phyloP scores from a whole-genome alignment of 2,888 invertebrate species.

The Acrobasis repandana region DNA sequence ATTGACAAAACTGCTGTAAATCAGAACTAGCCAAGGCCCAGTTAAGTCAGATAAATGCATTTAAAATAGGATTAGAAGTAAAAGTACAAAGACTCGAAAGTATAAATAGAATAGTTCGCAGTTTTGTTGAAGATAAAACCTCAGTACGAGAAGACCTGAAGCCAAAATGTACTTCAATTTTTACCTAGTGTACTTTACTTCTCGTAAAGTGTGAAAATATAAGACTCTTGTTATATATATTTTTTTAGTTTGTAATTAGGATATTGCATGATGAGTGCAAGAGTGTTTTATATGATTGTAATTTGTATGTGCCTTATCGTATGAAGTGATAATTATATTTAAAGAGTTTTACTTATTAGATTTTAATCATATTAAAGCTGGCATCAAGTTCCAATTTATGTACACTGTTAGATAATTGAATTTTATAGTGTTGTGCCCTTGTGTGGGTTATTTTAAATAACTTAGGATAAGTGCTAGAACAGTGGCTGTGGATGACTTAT shows the following conservation, averaged over 20 bases:
- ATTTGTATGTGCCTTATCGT: constrained; percentile 66
- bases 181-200: constrained; percentile 43
- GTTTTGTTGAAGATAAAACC: constrained; percentile 50
- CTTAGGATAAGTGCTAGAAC: constrained; percentile 56
- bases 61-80: constrained; percentile 72
- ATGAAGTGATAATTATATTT: constrained; percentile 54
- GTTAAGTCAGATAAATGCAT: constrained; percentile 70
- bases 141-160: constrained; percentile 50
- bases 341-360: constrained; percentile 7
- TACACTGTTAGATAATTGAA: constrained; percentile 11
- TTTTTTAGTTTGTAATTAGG: constrained; percentile 38
- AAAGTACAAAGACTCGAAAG: constrained; percentile 75
- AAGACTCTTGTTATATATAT: constrained; percentile 45
- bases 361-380: constrained; percentile 30
- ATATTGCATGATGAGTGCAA: constrained; percentile 50
- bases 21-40: constrained; percentile 50
- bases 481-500: constrained; percentile 69
- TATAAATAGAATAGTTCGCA: constrained; percentile 44
- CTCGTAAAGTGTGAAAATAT: constrained; percentile 55
- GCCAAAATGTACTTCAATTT: constrained; percentile 63
- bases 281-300: constrained; percentile 47
- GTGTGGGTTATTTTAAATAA: constrained; percentile 24
- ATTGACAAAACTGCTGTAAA: constrained; percentile 56
- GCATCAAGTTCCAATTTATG: constrained; percentile 24
- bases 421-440: constrained; percentile 21